Evolutionary conservation across 2,888 invertebrate genomes (phyloP).

Genomic region (Nipponacmea schrenckii): DNA sequence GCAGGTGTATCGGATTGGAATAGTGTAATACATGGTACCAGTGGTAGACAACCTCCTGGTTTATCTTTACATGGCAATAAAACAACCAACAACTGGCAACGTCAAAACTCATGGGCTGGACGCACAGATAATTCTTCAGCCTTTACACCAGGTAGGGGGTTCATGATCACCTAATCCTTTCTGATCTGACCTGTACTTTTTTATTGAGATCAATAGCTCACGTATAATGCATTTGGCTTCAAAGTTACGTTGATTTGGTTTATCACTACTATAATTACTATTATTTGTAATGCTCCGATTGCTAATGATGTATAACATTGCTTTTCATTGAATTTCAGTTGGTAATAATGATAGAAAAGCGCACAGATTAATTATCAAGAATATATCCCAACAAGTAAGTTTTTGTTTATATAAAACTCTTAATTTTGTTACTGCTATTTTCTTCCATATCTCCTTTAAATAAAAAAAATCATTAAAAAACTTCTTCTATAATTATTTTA

Average conservation of each 20-base stretch:
- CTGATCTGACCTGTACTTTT: no score
- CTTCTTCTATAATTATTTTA: no score
- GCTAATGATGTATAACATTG: no score
- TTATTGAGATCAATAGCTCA: not conserved
- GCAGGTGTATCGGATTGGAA: slow-evolving; percentile 56
- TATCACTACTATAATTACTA: not conserved
- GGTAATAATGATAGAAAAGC: not conserved
- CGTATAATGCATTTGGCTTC: no score
- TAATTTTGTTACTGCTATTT: not conserved
- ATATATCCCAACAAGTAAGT: slow-evolving; percentile 88
- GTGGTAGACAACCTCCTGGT: slow-evolving; percentile 68
- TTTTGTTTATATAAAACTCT: not conserved
- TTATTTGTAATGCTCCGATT: no score
- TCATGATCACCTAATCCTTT: not conserved
- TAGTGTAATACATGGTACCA: not conserved
- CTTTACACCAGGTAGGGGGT: slow-evolving; percentile 45
- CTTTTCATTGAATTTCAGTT: not conserved
- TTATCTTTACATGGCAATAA: slow-evolving; percentile 71
- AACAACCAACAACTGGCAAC: slow-evolving; percentile 30
- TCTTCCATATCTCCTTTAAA: no score
- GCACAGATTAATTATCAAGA: slow-evolving; percentile 80
- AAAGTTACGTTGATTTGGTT: no score
- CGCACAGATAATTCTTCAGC: slow-evolving; percentile 42
- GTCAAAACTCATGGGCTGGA: slow-evolving; percentile 63
- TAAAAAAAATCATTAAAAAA: no score